Conservation (phyloP, 2,888 invertebrate genomes). For the Octonoba sinensis region DNA sequence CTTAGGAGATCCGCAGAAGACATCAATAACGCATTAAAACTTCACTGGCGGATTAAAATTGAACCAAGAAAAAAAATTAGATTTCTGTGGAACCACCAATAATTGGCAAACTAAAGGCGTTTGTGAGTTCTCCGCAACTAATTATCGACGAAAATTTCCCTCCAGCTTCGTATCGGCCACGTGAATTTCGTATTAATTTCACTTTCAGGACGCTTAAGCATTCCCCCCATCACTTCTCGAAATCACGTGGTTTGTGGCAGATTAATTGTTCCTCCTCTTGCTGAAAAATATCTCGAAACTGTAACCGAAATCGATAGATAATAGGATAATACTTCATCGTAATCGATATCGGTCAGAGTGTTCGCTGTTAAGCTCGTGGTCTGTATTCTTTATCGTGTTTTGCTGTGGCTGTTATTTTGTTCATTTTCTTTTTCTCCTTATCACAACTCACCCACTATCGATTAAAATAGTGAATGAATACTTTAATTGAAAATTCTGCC, state of each 20-base stretch:
- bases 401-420: neutral
- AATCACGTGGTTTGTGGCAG: slow-evolving; percentile 41
- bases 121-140: slow-evolving; percentile 42
- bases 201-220: slow-evolving; percentile 11
- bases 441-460: neutral
- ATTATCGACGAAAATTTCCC: slow-evolving; percentile 52
- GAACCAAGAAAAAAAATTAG: slow-evolving; percentile 2
- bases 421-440: neutral
- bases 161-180: slow-evolving; percentile 26
- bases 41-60: slow-evolving; percentile 26
- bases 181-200: slow-evolving; percentile 50
- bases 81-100: slow-evolving; percentile 20
- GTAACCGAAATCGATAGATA: slow-evolving; percentile 60
- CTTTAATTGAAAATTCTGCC: neutral
- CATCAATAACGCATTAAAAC: slow-evolving; percentile 62
- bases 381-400: slow-evolving; percentile 1
- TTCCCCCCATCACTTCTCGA: neutral
- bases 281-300: slow-evolving; percentile 54
- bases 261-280: slow-evolving; percentile 50
- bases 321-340: slow-evolving; percentile 61
- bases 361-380: neutral
- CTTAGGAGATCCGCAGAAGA: neutral
- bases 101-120: slow-evolving; percentile 40
- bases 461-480: neutral
- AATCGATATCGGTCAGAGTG: slow-evolving; percentile 51